These are phyloP conservation scores for Mimachlamys varia DNA, from an alignment of 2,888 invertebrate species.

Conservation along the genomic window DNA sequence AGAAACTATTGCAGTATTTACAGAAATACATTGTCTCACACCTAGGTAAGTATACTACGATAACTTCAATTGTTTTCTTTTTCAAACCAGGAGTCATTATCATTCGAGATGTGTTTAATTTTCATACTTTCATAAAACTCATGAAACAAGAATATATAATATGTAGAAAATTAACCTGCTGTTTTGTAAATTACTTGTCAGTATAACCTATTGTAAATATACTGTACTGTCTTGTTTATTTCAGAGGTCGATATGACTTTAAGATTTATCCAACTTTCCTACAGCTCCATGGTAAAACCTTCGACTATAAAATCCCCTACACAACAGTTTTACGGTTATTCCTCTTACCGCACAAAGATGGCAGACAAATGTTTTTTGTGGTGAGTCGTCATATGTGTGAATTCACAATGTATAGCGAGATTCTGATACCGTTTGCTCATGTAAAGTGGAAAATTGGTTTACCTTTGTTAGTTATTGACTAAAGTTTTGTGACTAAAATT, in stretches of 20 bases:
- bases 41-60: slow-evolving; percentile 87
- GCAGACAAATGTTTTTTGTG: slow-evolving; percentile 99
- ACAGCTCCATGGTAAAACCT: slow-evolving; percentile 98
- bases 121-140: no score
- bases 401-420: background rate
- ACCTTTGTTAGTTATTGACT: no score
- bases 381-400: slow-evolving; percentile 83
- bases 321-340: slow-evolving; percentile 97
- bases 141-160: no score
- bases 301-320: slow-evolving; percentile 99
- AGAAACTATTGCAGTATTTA: slow-evolving; percentile 97
- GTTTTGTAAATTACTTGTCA: no score
- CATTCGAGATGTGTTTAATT: no score
- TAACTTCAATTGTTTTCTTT: no score
- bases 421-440: no score
- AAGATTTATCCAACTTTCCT: slow-evolving; percentile 96
- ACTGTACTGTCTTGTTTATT: slow-evolving; percentile 81
- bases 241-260: slow-evolving; percentile 97
- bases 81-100: no score
- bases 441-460: no score
- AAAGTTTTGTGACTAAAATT: no score
- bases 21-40: slow-evolving; percentile 98
- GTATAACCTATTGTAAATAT: no score
- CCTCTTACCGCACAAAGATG: slow-evolving; percentile 97
- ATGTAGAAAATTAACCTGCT: no score